These are phyloP conservation scores for Thalassarche chlororhynchos DNA, from an alignment of 2,113 vertebrate species.

Conservation along the genomic window DNA sequence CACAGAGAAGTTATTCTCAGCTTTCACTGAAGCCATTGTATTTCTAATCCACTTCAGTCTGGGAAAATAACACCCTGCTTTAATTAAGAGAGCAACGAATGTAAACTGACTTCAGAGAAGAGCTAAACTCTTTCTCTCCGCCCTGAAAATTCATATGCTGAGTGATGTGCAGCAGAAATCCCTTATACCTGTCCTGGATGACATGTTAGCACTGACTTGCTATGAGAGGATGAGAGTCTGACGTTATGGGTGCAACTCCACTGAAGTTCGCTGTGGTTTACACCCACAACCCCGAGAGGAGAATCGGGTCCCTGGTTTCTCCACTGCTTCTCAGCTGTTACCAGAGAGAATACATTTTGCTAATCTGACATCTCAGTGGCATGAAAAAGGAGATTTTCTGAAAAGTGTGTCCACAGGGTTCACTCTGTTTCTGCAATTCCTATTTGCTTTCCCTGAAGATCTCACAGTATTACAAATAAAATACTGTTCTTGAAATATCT, in stretches of 20 bases:
- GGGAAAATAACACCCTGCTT: constrained; percentile 51
- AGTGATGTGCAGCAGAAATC: not conserved
- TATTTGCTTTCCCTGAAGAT: not conserved
- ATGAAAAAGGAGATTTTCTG: not conserved
- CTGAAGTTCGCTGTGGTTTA: not conserved
- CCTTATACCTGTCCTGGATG: not conserved
- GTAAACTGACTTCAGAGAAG: constrained; percentile 41
- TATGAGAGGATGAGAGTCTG: not conserved
- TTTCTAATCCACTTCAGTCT: constrained; percentile 48
- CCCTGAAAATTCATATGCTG: constrained; percentile 6
- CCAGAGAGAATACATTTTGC: not conserved
- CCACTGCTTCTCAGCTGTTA: not conserved
- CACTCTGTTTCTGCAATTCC: not conserved
- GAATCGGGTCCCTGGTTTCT: not conserved
- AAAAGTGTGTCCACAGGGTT: not conserved
- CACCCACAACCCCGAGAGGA: fast-evolving
- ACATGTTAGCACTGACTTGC: not conserved
- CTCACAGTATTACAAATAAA: not conserved
- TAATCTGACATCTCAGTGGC: not conserved
- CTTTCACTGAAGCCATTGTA: constrained; percentile 57
- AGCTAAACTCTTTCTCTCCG: not conserved
- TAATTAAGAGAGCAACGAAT: constrained; percentile 31
- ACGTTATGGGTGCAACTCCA: not conserved
- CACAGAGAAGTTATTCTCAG: constrained; percentile 49
- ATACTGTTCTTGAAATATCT: not conserved